Percentiles rank a stretch among this genome's conserved stretches.
These are phyloP conservation scores for Pseudochromis fuscus DNA, from an alignment of 2,797 vertebrate genomes.

Conservation along the genomic window DNA sequence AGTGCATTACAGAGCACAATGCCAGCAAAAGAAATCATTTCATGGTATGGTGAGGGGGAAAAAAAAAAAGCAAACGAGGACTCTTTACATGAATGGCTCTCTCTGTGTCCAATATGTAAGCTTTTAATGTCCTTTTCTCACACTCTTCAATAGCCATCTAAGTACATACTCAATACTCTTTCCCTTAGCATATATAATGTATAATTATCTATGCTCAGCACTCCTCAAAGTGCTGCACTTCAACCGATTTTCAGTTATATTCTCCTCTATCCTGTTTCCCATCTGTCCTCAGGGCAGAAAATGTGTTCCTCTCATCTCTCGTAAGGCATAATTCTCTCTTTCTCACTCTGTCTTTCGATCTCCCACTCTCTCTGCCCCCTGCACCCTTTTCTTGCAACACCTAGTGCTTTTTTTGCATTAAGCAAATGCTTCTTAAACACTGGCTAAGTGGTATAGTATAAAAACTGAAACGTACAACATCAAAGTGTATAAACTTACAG, in stretches of 20 bases:
- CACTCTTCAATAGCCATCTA: slow-evolving; percentile 55
- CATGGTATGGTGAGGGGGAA: slow-evolving; percentile 23
- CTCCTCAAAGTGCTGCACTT: slow-evolving; percentile 67
- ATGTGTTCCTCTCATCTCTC: slow-evolving; percentile 61
- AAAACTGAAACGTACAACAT: neutral
- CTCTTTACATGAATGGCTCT: slow-evolving; percentile 48
- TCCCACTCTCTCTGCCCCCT: neutral
- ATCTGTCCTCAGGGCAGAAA: slow-evolving; percentile 60
- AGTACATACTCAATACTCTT: slow-evolving; percentile 67
- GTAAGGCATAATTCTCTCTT: slow-evolving; percentile 45
- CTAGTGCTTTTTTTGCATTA: slow-evolving; percentile 22
- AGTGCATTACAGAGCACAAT: slow-evolving; percentile 25
- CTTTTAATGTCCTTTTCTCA: slow-evolving; percentile 63
- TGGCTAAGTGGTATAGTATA: neutral
- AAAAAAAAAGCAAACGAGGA: no score
- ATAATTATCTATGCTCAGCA: slow-evolving; percentile 69
- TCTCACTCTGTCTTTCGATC: slow-evolving; percentile 31
- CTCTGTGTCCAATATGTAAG: slow-evolving; percentile 33
- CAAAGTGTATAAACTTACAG: neutral
- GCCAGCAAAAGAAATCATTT: slow-evolving; percentile 13
- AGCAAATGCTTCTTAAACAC: slow-evolving; percentile 5
- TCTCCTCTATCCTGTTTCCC: slow-evolving; percentile 57
- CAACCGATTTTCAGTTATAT: slow-evolving; percentile 62
- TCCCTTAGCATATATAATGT: slow-evolving; percentile 68
- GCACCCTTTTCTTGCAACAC: slow-evolving; percentile 16